Base-by-base conservation (phyloP, 1,140 invertebrate species). In the Aphidius ervi region DNA sequence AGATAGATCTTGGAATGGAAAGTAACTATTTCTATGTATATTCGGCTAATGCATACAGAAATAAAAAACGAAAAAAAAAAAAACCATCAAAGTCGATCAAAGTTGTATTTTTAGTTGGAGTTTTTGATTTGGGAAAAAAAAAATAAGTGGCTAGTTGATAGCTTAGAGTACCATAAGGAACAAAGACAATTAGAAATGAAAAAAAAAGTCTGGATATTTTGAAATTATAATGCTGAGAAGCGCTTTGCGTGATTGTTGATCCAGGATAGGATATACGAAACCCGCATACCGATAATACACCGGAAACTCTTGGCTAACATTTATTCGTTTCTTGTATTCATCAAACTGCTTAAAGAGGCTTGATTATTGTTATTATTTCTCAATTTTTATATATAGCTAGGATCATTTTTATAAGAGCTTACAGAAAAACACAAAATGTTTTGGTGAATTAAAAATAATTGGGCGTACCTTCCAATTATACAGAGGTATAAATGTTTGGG, bases 231-330 rank as follows among this genome's bases (percentile, higher is more conserved):
- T 74, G 65, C 69, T 47, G 62, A 41, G 63, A 57, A 66, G 63
- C 9, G 48, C 63, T 60, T 54, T 54, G 62, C 59, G 52, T 65
- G 68, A 67, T 73, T 70, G 67, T 67, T 8, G 49, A 9, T 49
- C 48, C 53, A 23, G 47, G 40, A 49, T 20, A 61, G 73, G 69
- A 73, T 74, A 73, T 63, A 70, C 67, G 59, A 64, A 62, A 57
- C 70, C 70, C 70, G 74, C 74, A 76, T 76, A 73, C 69, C 74
- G 71, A 76, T 75, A 61, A 58, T 42, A 41, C 45, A 56, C 69
- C 71, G 73, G 74, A 76, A 72, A 65, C 56, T 63, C 63, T 9
- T 10, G 16, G n/a, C 16, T 6, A 31, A 6, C 16, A 49, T 64
- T 61, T n/a, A 37, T 23, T 43, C 45, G 49, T 59, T 53, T 42